Conservation (phyloP, 2,113 vertebrate species). For the Theropithecus gelada region DNA sequence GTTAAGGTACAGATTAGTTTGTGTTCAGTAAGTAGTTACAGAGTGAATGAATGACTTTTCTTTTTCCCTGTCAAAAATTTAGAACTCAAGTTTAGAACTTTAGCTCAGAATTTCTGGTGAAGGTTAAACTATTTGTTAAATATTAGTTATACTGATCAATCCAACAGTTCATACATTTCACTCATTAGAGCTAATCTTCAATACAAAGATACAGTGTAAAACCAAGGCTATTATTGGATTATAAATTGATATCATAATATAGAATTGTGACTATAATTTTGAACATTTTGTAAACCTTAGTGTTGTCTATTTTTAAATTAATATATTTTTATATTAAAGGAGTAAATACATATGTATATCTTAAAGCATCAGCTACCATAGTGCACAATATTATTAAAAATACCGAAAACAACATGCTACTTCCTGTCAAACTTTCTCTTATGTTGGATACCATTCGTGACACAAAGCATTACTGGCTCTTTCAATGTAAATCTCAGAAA, state of each 20-base stretch:
- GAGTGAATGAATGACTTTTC: not conserved
- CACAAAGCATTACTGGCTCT: not conserved
- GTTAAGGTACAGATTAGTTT: not conserved
- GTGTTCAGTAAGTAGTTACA: not conserved
- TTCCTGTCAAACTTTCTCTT: not conserved
- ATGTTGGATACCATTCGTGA: not conserved
- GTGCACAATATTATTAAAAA: not conserved
- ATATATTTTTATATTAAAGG: not conserved
- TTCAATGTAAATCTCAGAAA: not conserved
- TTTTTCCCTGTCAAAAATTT: not conserved
- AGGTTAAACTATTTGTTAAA: not conserved
- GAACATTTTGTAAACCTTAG: not conserved
- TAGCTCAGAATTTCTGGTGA: not conserved
- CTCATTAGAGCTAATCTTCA: not conserved
- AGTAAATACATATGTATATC: not conserved
- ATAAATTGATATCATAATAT: not conserved
- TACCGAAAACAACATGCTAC: not conserved
- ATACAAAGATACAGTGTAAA: not conserved
- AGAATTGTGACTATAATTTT: slow-evolving; percentile 1
- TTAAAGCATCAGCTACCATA: not conserved
- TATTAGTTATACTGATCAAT: not conserved
- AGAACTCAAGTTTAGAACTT: not conserved
- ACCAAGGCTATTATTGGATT: not conserved
- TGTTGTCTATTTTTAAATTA: not conserved
- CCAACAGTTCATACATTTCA: not conserved